These are phyloP conservation scores for Clarias gariepinus DNA, from an alignment of 2,113 vertebrate species.

Conservation along the genomic window DNA sequence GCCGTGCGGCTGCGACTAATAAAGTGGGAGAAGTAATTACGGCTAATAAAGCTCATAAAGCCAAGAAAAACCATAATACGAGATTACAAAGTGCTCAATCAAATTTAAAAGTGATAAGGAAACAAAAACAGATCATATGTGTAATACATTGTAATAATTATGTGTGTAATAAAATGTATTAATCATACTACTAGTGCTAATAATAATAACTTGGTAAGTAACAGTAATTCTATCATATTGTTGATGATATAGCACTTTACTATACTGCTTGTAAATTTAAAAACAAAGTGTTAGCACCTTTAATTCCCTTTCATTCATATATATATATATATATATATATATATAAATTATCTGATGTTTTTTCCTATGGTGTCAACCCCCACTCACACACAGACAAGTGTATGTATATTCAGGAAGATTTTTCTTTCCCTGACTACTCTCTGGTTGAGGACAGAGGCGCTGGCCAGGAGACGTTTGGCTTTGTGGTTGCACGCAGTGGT, in stretches of 20 bases:
- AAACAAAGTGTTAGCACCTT: no score
- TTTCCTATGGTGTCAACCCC: neutral
- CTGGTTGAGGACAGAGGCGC: slow-evolving; percentile 9
- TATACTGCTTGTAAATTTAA: no score
- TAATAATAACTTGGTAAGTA: neutral
- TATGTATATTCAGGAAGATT: slow-evolving; percentile 3
- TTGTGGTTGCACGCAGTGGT: slow-evolving; percentile 42
- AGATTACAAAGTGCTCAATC: slow-evolving; percentile 31
- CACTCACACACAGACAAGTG: neutral
- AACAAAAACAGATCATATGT: neutral
- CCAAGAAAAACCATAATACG: slow-evolving; percentile 23
- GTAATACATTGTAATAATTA: neutral
- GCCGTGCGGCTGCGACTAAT: slow-evolving; percentile 32
- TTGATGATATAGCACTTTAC: no score
- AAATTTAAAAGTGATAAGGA: slow-evolving; percentile 1
- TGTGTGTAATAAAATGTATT: neutral
- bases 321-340: no score
- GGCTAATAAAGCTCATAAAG: slow-evolving; percentile 34
- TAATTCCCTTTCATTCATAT: no score
- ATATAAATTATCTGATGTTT: no score
- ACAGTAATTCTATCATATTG: no score
- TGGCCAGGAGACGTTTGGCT: slow-evolving; percentile 24
- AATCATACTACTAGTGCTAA: neutral
- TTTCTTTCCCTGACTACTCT: slow-evolving; percentile 26
- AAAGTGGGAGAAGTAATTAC: slow-evolving; percentile 36